These are phyloP conservation scores for Caenorhabditis elegans DNA, from an alignment of 1,140 invertebrate genomes.

Conservation along the genomic window DNA sequence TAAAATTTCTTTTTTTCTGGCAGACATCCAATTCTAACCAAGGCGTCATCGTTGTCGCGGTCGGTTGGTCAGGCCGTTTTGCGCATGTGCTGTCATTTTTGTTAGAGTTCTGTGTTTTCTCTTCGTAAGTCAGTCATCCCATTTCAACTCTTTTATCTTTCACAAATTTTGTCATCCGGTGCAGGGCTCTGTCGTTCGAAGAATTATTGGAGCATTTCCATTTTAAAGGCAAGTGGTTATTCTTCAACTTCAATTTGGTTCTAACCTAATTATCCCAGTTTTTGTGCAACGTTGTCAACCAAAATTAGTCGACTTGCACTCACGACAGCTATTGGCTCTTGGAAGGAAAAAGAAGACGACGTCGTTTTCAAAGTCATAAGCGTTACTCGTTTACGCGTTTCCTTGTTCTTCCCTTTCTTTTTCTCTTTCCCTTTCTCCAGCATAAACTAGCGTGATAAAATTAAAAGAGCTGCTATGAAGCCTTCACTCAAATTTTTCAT, in stretches of 20 bases:
- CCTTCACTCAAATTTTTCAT: slow-evolving; percentile 11
- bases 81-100: slow-evolving; percentile 10
- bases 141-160: neutral
- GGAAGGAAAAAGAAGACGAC: neutral
- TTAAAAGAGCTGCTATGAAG: slow-evolving; percentile 7
- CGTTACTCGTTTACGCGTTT: neutral
- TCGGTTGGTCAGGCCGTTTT: neutral
- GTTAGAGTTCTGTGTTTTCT: neutral
- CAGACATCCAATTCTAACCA: slow-evolving; percentile 24
- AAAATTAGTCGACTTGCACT: slow-evolving; percentile 22
- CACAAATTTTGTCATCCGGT: neutral
- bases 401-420: neutral
- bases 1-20: neutral
- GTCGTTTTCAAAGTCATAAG: slow-evolving; percentile 30
- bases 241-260: neutral
- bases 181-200: neutral
- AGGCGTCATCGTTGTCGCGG: slow-evolving; percentile 7
- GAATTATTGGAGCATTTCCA: neutral
- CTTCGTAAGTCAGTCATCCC: neutral
- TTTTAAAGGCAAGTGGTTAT: neutral
- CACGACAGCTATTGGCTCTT: neutral
- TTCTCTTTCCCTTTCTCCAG: neutral
- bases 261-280: slow-evolving; percentile 17
- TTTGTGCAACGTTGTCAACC: slow-evolving; percentile 26
- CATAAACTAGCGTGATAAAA: slow-evolving; percentile 11